Base-by-base conservation (phyloP, 2,888 invertebrate species). In the Cryptocephalus primarius region DNA sequence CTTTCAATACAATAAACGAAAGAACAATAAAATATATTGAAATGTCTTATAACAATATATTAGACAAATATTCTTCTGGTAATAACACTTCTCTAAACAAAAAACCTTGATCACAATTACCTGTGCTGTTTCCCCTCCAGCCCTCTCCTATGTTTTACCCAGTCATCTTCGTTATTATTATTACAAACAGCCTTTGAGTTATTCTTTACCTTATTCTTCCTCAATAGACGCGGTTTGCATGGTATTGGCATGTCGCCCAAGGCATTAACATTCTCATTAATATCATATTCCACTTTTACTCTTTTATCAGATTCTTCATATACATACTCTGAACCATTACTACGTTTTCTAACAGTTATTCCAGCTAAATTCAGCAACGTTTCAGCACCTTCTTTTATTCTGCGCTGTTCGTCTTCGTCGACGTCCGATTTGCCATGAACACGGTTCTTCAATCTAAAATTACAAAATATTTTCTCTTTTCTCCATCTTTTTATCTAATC, bases 321-420 rank as follows among this genome's bases (percentile, higher is more conserved):
- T n/a, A 44, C 36, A 11, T 49, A 45, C 39, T 45, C 54, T 38
- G 47, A 48, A 9, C 61, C 59, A 49, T 55, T 60, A 42, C 53
- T 56, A 43, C 69, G 63, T 48, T 66, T 69, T 40, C 65, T 55
- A 38, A 67, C 66, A 11, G 65, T 57, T 44, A 70, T 67, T 14
- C 85, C 84, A 1, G 87, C 87, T 47, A 88, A 72, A 64, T 87
- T 86, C 40, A 88, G 71, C 51, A 88, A 69, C 0, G 86, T 87
- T 60, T 87, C 85, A 0, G 87, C 87, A 48, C 87, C 87, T 65
- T 86, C 86, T 39, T 81, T 83, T 53, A 85, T 83, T 59, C 81
- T 80, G 53, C 83, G 74, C 57, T 78, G 79, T 65, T 83, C 83
- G 57, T 82, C 83, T 42, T 79, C 71, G 58, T 80, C 80, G 55